phyloP scores from a whole-genome alignment of 2,888 invertebrate genomes.

The Copidosoma aretas region DNA sequence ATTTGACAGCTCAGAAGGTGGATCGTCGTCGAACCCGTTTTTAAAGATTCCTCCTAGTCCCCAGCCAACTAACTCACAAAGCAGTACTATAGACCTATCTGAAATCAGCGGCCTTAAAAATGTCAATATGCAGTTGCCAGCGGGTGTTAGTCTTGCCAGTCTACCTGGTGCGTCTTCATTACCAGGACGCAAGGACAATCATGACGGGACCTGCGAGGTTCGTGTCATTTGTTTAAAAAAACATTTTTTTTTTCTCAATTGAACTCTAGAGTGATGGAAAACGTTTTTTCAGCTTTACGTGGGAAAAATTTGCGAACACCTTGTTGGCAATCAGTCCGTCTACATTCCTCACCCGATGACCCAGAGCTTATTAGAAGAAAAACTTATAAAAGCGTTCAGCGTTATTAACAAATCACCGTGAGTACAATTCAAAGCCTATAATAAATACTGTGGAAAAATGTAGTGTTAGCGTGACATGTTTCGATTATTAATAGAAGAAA shows the following conservation, averaged over 20 bases:
- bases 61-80: constrained; percentile 52
- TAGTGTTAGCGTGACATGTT: too few species aligned
- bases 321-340: constrained; percentile 81
- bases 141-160: constrained; percentile 42
- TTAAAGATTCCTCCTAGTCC: constrained; percentile 49
- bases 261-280: neutral
- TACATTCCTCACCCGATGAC: constrained; percentile 84
- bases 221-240: neutral
- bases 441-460: neutral
- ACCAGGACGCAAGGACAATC: constrained; percentile 53
- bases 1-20: constrained; percentile 48
- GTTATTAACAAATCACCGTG: constrained; percentile 87
- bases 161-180: constrained; percentile 43
- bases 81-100: constrained; percentile 48
- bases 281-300: constrained; percentile 72
- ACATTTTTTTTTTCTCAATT: neutral
- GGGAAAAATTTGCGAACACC: constrained; percentile 81
- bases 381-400: constrained; percentile 79
- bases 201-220: constrained; percentile 57
- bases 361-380: constrained; percentile 81
- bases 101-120: constrained; percentile 55
- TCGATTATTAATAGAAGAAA: too few species aligned
- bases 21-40: constrained; percentile 49
- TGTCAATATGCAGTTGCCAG: constrained; percentile 51
- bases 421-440: constrained; percentile 49